Conservation (phyloP, 2,797 vertebrate genomes). For the Schizopygopsis malacanthus region DNA sequence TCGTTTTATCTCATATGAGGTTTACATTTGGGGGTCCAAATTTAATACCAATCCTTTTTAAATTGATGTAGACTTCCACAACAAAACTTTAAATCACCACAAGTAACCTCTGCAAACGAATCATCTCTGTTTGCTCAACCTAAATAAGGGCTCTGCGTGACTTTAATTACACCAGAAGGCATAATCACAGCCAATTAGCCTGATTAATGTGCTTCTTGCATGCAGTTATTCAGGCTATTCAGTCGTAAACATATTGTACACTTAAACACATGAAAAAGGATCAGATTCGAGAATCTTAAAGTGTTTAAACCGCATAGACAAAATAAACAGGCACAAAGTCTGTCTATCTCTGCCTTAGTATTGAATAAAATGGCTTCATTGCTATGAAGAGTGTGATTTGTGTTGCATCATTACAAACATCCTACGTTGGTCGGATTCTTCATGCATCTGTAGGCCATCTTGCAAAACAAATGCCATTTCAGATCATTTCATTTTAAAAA, state of each 20-base stretch:
- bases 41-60: background rate
- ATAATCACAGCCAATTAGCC: constrained; percentile 18
- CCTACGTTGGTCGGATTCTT: background rate
- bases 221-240: background rate
- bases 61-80: background rate
- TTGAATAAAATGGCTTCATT: background rate
- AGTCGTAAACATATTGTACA: background rate
- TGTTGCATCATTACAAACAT: background rate
- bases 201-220: background rate
- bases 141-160: background rate
- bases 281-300: background rate
- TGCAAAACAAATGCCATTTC: background rate
- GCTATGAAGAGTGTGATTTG: background rate
- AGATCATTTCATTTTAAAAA: background rate
- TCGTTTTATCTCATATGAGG: background rate
- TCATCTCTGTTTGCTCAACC: background rate
- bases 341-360: background rate
- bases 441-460: background rate
- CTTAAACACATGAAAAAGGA: background rate
- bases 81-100: background rate
- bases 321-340: background rate
- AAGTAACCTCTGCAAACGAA: background rate
- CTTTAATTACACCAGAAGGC: constrained; percentile 10
- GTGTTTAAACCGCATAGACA: background rate
- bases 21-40: constrained; percentile 13